A percentile compares a stretch with the other conserved stretches of the same genome.
Conservation (phyloP, 2,797 vertebrate genomes). For the Pantherophis alleghaniensis region DNA sequence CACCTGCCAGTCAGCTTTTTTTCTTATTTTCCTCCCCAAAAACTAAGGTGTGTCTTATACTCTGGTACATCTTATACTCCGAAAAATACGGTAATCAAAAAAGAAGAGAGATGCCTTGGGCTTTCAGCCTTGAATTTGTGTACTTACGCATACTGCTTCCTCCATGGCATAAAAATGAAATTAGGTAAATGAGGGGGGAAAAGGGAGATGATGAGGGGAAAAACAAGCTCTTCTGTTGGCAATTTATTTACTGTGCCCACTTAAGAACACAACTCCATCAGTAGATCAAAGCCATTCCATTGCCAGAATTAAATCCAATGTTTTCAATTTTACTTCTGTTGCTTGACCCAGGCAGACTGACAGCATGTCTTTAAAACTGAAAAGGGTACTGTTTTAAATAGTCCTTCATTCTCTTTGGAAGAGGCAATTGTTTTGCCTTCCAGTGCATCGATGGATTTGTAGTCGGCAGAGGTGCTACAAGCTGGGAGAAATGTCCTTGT, state of each 20-base stretch:
- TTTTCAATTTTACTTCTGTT: background rate
- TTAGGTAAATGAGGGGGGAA: background rate
- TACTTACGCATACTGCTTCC: constrained; percentile 45
- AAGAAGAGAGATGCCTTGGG: background rate
- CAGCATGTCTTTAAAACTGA: constrained; percentile 80
- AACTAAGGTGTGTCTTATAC: too few relatives aligned
- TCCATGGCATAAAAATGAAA: constrained; percentile 62
- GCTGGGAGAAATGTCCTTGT: constrained; percentile 81
- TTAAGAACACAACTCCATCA: background rate
- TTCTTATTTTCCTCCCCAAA: too few relatives aligned
- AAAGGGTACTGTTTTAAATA: constrained; percentile 94
- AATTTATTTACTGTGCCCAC: constrained; percentile 13
- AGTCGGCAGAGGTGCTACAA: constrained; percentile 94
- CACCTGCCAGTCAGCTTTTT: too few relatives aligned
- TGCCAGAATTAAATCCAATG: background rate
- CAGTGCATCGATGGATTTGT: constrained; percentile 82
- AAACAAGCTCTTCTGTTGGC: constrained; percentile 52
- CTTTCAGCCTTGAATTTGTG: constrained; percentile 52
- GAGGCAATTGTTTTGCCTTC: constrained; percentile 78
- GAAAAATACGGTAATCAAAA: too few relatives aligned
- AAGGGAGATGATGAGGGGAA: constrained; percentile 40
- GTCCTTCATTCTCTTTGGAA: constrained; percentile 84
- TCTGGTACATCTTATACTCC: too few relatives aligned
- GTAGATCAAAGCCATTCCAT: background rate
- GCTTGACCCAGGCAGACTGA: background rate